A percentile compares a stretch with the other conserved stretches of the same genome.
Conservation (phyloP, 2,888 invertebrate species). For the Meta bourneti region DNA sequence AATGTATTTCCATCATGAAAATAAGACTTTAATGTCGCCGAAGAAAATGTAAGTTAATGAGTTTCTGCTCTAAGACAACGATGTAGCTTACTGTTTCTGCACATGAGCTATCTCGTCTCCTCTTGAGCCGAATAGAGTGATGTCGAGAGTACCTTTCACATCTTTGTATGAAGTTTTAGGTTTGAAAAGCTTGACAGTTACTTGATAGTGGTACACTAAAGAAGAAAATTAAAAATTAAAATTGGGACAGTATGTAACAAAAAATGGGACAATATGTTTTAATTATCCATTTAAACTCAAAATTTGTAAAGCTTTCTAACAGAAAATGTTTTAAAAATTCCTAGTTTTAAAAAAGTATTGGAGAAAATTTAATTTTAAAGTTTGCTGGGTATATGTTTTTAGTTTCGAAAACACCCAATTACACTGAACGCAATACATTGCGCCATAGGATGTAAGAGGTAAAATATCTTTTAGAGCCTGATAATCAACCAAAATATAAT, state of each 20-base stretch:
- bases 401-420: too few relatives aligned
- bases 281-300: neutral
- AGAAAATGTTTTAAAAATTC: neutral
- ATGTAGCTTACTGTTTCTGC: conserved; percentile 45
- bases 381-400: too few relatives aligned
- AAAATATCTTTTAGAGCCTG: too few relatives aligned
- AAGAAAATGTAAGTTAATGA: too few relatives aligned
- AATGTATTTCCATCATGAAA: too few relatives aligned
- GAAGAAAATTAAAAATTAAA: neutral
- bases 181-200: conserved; percentile 65
- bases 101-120: conserved; percentile 54
- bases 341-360: neutral
- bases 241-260: neutral
- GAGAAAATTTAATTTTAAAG: neutral
- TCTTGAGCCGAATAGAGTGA: conserved; percentile 60
- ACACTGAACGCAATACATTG: too few relatives aligned
- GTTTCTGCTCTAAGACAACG: too few relatives aligned
- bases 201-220: conserved; percentile 74
- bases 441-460: too few relatives aligned
- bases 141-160: conserved; percentile 66
- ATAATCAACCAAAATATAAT: too few relatives aligned
- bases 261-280: too few relatives aligned
- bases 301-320: neutral
- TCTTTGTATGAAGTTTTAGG: conserved; percentile 59
- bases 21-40: too few relatives aligned